Evolutionary conservation across 1,140 invertebrate genomes (phyloP).

Genomic region (Ganaspis sp.): DNA sequence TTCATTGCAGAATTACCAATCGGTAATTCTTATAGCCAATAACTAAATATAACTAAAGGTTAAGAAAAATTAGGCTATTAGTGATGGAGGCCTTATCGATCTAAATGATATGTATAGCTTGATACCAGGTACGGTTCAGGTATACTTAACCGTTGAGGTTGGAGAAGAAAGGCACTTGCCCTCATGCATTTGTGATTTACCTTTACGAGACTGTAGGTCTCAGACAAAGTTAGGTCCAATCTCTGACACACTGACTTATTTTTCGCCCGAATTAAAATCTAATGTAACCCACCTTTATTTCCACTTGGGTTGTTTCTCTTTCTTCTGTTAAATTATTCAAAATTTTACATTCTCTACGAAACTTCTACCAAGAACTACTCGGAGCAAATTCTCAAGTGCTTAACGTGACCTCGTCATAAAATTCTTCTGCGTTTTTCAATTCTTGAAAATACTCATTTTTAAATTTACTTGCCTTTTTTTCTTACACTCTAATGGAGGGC

Average conservation of each 20-base stretch:
- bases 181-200: slow-evolving; percentile 42
- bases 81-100: slow-evolving; percentile 53
- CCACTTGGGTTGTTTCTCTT: slow-evolving; percentile 1
- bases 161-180: slow-evolving; percentile 31
- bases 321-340: slow-evolving; percentile 11
- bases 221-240: slow-evolving; percentile 34
- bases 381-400: background rate
- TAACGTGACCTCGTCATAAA: slow-evolving; percentile 4
- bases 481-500: no score
- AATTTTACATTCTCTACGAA: background rate
- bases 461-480: no score
- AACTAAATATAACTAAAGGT: slow-evolving; percentile 49
- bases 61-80: slow-evolving; percentile 57
- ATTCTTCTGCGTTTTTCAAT: background rate
- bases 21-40: slow-evolving; percentile 32
- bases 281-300: background rate
- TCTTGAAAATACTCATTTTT: background rate
- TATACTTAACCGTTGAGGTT: slow-evolving; percentile 38
- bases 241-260: slow-evolving; percentile 22
- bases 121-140: slow-evolving; percentile 49
- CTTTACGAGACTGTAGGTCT: slow-evolving; percentile 23
- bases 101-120: slow-evolving; percentile 45
- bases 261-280: slow-evolving; percentile 7
- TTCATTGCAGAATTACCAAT: background rate
- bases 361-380: background rate